These are phyloP conservation scores for Sebastes paucispinis DNA, from an alignment of 2,797 vertebrate genomes.

Conservation along the genomic window DNA sequence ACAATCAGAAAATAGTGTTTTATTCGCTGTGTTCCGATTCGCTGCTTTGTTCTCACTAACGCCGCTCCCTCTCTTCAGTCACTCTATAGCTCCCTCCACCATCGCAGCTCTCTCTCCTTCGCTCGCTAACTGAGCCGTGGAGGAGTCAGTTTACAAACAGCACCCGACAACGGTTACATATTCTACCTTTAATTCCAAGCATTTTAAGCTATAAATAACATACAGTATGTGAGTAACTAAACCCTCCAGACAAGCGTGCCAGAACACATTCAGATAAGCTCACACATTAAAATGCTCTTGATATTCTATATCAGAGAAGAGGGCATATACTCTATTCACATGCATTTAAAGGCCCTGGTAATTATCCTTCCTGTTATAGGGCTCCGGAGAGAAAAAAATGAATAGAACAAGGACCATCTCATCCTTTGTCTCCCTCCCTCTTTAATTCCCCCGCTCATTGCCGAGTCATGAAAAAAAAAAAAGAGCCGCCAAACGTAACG, in stretches of 20 bases:
- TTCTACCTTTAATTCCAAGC: background rate
- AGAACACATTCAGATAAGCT: constrained; percentile 12
- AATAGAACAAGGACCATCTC: constrained; percentile 60
- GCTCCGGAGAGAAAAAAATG: constrained; percentile 30
- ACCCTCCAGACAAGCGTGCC: background rate
- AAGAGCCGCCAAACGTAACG: constrained; percentile 33
- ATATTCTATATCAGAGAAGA: constrained; percentile 16
- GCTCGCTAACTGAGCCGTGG: too few species aligned
- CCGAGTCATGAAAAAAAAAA: constrained; percentile 35
- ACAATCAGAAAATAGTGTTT: too few species aligned
- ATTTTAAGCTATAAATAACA: background rate
- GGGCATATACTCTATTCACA: constrained; percentile 32
- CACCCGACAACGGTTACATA: too few species aligned
- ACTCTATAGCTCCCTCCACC: too few species aligned
- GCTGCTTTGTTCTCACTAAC: too few species aligned
- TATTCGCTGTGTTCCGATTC: too few species aligned
- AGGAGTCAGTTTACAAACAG: too few species aligned
- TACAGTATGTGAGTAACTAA: background rate
- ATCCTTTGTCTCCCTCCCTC: constrained; percentile 58
- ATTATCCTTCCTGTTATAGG: constrained; percentile 62
- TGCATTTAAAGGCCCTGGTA: constrained; percentile 51
- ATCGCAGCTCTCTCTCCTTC: too few species aligned
- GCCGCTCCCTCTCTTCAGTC: too few species aligned
- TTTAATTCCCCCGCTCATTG: constrained; percentile 61
- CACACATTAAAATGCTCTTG: constrained; percentile 10